A percentile compares a stretch with the other conserved stretches of the same genome.
Conservation (phyloP, 2,113 vertebrate genomes). For the Rhynchomys soricoides region DNA sequence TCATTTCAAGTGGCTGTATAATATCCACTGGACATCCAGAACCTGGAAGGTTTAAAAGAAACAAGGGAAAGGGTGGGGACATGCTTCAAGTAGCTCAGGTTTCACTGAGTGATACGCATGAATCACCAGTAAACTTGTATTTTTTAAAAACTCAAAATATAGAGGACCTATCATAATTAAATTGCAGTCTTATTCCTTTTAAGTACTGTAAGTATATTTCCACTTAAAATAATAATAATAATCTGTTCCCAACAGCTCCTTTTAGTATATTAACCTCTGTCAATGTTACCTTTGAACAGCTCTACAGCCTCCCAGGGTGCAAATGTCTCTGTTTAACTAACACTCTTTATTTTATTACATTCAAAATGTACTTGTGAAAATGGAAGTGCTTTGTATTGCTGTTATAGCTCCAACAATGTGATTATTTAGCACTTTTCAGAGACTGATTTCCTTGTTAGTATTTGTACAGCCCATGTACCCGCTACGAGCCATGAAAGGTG, state of each 20-base stretch:
- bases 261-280: conserved; percentile 77
- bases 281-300: conserved; percentile 80
- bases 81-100: conserved; percentile 27
- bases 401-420: conserved; percentile 81
- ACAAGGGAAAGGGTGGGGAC: background rate
- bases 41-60: conserved; percentile 9
- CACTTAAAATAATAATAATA: conserved; percentile 74
- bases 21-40: conserved; percentile 14
- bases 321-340: conserved; percentile 87
- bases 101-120: conserved; percentile 54
- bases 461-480: conserved; percentile 74
- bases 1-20: conserved; percentile 53
- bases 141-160: conserved; percentile 38
- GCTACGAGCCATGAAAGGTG: conserved; percentile 67
- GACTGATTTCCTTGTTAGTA: conserved; percentile 77
- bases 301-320: conserved; percentile 81
- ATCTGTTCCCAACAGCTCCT: conserved; percentile 55
- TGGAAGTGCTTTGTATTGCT: conserved; percentile 84
- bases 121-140: conserved; percentile 55
- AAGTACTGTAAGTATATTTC: conserved; percentile 66
- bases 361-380: conserved; percentile 87
- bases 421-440: conserved; percentile 84
- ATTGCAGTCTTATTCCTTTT: conserved; percentile 61
- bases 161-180: conserved; percentile 48
- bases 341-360: conserved; percentile 85